Conservation (phyloP, 2,888 invertebrate genomes). For the Drosophila buzzatii region DNA sequence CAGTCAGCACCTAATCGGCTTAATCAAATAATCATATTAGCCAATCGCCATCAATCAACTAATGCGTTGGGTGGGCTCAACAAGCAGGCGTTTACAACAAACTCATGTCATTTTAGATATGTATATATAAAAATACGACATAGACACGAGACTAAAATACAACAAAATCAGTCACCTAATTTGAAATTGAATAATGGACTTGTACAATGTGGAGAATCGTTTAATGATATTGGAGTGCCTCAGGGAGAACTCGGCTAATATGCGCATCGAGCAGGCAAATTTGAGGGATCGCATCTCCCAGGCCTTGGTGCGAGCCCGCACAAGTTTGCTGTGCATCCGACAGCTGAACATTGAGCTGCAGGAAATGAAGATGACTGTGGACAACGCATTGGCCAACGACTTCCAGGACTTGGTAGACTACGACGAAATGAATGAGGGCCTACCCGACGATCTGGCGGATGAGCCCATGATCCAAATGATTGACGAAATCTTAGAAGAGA, state of each 20-base stretch:
- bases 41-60: constrained; percentile 44
- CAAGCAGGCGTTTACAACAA: constrained; percentile 26
- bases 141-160: background rate
- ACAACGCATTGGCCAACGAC: constrained; percentile 10
- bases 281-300: constrained; percentile 35
- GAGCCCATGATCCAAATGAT: background rate
- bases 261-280: constrained; percentile 35
- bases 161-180: constrained; percentile 4
- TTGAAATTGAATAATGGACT: constrained; percentile 41
- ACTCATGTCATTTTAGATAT: background rate
- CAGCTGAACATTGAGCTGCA: constrained; percentile 36
- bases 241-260: constrained; percentile 53
- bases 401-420: background rate
- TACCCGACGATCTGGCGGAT: too few relatives aligned
- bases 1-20: constrained; percentile 54
- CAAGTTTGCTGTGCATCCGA: constrained; percentile 22
- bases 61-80: background rate
- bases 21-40: constrained; percentile 46
- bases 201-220: constrained; percentile 5
- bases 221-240: constrained; percentile 41
- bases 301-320: constrained; percentile 38
- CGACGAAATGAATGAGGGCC: fast-evolving
- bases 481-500: background rate
- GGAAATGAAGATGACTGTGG: constrained; percentile 36
- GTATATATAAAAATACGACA: background rate